Evolutionary conservation across 2,888 invertebrate species (phyloP).

Genomic region (Hyposoter didymator): DNA sequence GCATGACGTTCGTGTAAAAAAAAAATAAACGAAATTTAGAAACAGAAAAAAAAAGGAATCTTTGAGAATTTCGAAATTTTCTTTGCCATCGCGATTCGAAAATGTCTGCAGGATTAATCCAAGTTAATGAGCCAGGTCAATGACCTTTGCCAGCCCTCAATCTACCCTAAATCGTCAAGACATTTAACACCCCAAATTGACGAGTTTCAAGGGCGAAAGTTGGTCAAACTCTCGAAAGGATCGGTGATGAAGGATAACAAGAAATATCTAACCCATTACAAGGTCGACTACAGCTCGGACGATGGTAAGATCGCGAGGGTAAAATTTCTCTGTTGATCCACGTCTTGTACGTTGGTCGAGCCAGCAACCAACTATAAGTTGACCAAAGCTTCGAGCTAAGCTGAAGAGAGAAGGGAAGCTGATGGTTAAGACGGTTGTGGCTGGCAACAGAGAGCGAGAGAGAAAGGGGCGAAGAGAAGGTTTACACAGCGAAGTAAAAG

Average conservation of each 20-base stretch:
- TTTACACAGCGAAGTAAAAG: slow-evolving; percentile 1
- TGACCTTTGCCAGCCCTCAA: not conserved
- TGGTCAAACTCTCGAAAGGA: not conserved
- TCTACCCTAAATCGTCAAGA: not conserved
- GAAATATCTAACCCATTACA: not conserved
- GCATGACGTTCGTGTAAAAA: not conserved
- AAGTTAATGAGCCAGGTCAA: not conserved
- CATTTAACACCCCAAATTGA: not conserved
- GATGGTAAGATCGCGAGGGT: not conserved
- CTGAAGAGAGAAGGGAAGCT: not conserved
- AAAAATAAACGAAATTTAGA: not conserved
- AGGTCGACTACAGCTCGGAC: not conserved
- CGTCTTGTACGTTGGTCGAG: not conserved
- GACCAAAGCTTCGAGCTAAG: slow-evolving; percentile 15
- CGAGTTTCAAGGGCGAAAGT: slow-evolving; percentile 7
- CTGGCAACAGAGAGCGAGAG: too few relatives aligned
- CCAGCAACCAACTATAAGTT: slow-evolving; percentile 1
- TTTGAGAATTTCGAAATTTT: too few relatives aligned
- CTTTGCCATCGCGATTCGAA: too few relatives aligned
- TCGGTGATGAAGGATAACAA: not conserved
- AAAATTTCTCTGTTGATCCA: slow-evolving; percentile 1
- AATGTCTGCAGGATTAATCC: too few relatives aligned
- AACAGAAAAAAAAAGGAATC: too few relatives aligned
- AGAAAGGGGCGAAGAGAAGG: not conserved
- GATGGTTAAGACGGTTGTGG: not conserved